phyloP scores from a whole-genome alignment of 2,888 invertebrate species.

The Polydrusus pterygomalis region DNA sequence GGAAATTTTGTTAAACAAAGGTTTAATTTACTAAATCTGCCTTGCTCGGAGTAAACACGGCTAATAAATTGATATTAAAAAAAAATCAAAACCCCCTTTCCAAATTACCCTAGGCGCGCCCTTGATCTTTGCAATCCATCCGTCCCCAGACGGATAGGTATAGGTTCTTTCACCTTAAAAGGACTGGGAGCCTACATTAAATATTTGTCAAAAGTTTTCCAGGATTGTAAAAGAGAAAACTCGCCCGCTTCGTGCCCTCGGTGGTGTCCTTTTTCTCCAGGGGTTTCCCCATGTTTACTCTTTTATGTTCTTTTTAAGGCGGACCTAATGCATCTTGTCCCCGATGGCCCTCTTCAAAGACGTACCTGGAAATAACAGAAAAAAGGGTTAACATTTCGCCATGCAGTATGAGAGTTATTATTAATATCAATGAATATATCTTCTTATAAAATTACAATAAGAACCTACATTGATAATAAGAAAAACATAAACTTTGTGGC shows the following conservation, averaged over 20 bases:
- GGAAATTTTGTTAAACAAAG: too few species aligned
- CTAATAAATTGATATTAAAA: too few species aligned
- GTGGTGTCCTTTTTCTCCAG: slow-evolving; percentile 15
- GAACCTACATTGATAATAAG: too few species aligned
- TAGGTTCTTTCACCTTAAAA: slow-evolving; percentile 33
- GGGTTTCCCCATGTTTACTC: slow-evolving; percentile 23
- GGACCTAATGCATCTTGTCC: slow-evolving; percentile 30
- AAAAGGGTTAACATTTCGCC: neutral
- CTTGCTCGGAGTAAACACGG: too few species aligned
- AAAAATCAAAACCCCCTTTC: too few species aligned
- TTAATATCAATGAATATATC: too few species aligned
- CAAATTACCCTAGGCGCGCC: neutral
- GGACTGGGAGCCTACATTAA: slow-evolving; percentile 32
- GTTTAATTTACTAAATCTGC: neutral
- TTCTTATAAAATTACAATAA: too few species aligned
- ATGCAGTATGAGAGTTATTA: too few species aligned
- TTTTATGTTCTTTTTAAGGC: slow-evolving; percentile 28
- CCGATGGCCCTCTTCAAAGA: neutral
- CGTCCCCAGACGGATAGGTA: slow-evolving; percentile 17
- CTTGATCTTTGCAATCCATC: neutral
- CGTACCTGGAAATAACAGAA: slow-evolving; percentile 28
- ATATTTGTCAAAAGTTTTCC: slow-evolving; percentile 44
- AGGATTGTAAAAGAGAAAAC: slow-evolving; percentile 7
- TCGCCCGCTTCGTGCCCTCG: neutral
- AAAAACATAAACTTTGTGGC: too few species aligned